Base-by-base conservation (phyloP, 2,888 invertebrate genomes). In the Nineta flava region DNA sequence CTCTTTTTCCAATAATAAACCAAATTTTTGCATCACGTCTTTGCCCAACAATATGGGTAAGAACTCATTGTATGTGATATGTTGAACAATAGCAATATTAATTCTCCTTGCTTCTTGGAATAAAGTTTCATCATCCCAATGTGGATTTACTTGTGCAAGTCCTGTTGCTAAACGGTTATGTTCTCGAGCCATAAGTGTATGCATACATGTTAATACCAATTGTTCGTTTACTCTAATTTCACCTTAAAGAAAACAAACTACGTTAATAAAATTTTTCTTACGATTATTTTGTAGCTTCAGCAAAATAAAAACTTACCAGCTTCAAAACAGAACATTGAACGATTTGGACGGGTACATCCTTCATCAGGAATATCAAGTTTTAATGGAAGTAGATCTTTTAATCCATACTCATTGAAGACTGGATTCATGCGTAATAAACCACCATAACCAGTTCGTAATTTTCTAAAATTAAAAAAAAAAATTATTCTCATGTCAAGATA, bases 171-270 rank as follows among this genome's bases (percentile, higher is more conserved):
- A 68, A 52, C 88, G 74, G 67, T 95, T 95, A 65, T 95, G 94
- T 62, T 94, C 90, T 51, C 92, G 73, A 1, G 92, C 87, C 83
- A 90, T 81, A 34, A 92, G 65, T 0, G 91, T 91, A 63, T 93
- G 92, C 87, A 92, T 90, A 55, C 88, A 88, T 0, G 92, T 83
- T 49, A 93, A 68, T 0, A 91, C 86, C 55, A 92, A 68, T 61
- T 93, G 92, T 64, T 93, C 92, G 65, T 93, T 93, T 1, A 91
- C 92, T 60, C 93, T 78, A 62, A 91, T 87, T 70, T 93, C 93
- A 60, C 88, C 87, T 83, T 26, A 48, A 54, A 44, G 21, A 43
- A 47, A 2, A 45, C n/a, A 9, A 26, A n/a, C 9, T 19, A 16
- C n/a, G n/a, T n/a, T 19, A n/a, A 53, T 31, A 31, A 12, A 16